Percentiles rank a stretch among this genome's conserved stretches.
Conservation (phyloP, 2,888 invertebrate genomes). For the Drosophila fulvimacula region DNA sequence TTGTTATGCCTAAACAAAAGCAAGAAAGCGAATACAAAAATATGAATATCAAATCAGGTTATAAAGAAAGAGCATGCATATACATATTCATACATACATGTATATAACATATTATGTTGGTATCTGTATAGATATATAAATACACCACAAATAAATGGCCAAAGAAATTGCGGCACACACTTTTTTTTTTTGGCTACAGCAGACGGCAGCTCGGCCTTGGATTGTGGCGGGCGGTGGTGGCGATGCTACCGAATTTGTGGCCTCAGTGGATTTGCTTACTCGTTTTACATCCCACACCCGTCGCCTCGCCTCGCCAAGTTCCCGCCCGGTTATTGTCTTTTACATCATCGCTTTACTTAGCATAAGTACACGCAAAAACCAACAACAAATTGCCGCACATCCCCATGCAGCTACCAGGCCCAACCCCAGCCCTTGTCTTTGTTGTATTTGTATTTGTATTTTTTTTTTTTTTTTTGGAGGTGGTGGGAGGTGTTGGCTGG, state of each 20-base stretch:
- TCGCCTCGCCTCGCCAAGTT: not conserved
- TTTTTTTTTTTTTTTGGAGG: too few relatives aligned
- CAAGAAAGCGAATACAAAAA: conserved; percentile 47
- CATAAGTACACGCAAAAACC: conserved; percentile 69
- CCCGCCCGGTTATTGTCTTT: conserved; percentile 68
- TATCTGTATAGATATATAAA: conserved; percentile 21
- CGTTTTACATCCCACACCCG: conserved; percentile 39
- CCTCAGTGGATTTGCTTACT: conserved; percentile 65
- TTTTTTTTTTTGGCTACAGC: conserved; percentile 59
- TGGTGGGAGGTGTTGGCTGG: conserved; percentile 26
- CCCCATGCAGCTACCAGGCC: not conserved
- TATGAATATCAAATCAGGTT: conserved; percentile 59
- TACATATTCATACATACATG: conserved; percentile 15
- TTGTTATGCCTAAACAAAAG: conserved; percentile 34
- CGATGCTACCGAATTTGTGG: conserved; percentile 59
- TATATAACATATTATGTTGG: conserved; percentile 8
- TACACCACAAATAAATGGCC: conserved; percentile 62
- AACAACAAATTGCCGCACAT: conserved; percentile 67
- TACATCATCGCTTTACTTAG: conserved; percentile 81
- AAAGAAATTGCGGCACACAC: conserved; percentile 72
- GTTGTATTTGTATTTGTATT: conserved; percentile 7
- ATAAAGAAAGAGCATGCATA: conserved; percentile 32
- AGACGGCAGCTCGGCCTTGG: conserved; percentile 5
- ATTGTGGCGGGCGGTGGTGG: not conserved
- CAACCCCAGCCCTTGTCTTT: not conserved